Conservation (phyloP, 2,113 vertebrate genomes). For the Macquaria ambigua region DNA sequence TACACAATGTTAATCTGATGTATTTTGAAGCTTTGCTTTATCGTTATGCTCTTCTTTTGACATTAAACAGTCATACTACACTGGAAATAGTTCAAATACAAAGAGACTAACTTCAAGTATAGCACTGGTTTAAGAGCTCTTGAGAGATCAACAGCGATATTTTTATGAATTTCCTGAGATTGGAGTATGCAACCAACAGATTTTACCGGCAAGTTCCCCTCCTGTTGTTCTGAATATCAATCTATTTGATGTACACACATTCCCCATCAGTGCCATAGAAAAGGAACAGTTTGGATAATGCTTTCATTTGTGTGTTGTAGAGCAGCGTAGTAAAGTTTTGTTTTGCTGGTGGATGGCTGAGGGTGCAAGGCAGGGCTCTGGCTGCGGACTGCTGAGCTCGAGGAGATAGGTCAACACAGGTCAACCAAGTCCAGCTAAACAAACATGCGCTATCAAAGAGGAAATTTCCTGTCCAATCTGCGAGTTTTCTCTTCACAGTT, state of each 20-base stretch:
- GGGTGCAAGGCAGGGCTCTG: slow-evolving; percentile 62
- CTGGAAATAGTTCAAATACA: neutral
- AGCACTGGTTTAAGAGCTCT: neutral
- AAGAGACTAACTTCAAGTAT: neutral
- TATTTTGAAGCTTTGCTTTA: neutral
- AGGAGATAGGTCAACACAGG: slow-evolving; percentile 73
- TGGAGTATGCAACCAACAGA: neutral
- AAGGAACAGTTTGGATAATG: neutral
- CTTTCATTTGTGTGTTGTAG: slow-evolving; percentile 2
- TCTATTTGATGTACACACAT: neutral
- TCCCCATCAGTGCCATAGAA: neutral
- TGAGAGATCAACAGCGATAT: neutral
- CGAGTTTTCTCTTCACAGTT: slow-evolving; percentile 73
- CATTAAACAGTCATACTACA: neutral
- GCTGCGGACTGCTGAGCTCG: slow-evolving; percentile 62
- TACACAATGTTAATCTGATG: neutral
- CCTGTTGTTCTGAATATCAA: neutral
- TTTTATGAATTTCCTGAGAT: neutral
- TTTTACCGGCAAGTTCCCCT: neutral
- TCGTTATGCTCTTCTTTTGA: neutral
- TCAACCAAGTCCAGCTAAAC: slow-evolving; percentile 81
- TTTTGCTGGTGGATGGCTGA: slow-evolving; percentile 35
- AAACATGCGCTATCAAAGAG: slow-evolving; percentile 82
- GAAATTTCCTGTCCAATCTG: slow-evolving; percentile 80
- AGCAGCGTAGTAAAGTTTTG: slow-evolving; percentile 21